Conservation (phyloP, 2,888 invertebrate genomes). For the Chydorus sphaericus region DNA sequence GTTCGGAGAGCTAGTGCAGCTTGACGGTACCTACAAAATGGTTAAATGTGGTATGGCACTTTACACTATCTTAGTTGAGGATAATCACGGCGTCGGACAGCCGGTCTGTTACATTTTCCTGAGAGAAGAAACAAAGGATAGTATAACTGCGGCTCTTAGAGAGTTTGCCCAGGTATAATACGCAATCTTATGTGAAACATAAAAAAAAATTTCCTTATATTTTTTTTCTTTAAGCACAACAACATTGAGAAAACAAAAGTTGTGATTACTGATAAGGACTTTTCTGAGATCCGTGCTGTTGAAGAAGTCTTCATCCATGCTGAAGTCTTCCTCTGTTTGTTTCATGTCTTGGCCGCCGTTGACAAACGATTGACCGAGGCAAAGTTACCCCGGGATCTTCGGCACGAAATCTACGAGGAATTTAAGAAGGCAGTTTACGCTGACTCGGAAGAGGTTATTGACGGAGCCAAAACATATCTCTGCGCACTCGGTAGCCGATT, state of each 20-base stretch:
- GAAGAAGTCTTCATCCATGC: background rate
- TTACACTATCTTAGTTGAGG: background rate
- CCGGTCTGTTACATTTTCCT: background rate
- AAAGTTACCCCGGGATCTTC: background rate
- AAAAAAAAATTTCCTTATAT: background rate
- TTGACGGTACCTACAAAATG: constrained; percentile 1
- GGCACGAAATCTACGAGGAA: background rate
- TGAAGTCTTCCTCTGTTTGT: background rate
- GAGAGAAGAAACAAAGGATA: background rate
- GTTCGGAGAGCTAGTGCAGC: background rate
- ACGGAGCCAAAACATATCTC: background rate
- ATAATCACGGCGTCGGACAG: background rate
- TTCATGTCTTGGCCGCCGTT: background rate
- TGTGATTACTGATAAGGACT: background rate
- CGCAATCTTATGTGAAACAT: too few relatives aligned
- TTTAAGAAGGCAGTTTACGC: background rate
- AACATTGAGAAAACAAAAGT: background rate
- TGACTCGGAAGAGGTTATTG: background rate
- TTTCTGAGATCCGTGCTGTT: background rate
- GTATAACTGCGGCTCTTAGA: background rate
- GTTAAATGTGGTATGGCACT: background rate
- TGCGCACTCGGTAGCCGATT: background rate
- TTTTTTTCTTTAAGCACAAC: constrained; percentile 1
- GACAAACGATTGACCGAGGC: background rate
- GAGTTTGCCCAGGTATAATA: background rate